Percentiles rank a stretch among this genome's conserved stretches.
These are phyloP conservation scores for Cinclus cinclus DNA, from an alignment of 2,113 vertebrate species.

Conservation along the genomic window DNA sequence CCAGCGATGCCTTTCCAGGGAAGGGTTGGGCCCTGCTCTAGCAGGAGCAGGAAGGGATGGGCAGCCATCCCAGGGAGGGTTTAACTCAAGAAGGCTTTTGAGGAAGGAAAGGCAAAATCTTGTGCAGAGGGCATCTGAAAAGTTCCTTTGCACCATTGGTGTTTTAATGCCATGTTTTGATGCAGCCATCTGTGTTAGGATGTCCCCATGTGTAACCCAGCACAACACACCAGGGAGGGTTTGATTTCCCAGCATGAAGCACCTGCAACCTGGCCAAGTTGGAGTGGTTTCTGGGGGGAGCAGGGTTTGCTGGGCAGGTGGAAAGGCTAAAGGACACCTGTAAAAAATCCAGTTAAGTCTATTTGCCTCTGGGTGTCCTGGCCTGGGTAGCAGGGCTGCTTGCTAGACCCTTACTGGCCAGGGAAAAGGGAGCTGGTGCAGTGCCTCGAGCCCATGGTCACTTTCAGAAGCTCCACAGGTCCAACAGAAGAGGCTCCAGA, in stretches of 20 bases:
- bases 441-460: background rate
- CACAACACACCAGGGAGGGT: background rate
- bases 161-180: background rate
- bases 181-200: background rate
- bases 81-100: background rate
- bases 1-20: background rate
- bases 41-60: fast-evolving
- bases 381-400: background rate
- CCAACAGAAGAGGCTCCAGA: background rate
- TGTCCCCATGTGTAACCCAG: background rate
- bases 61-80: background rate
- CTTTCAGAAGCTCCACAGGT: background rate
- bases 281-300: background rate
- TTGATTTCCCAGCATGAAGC: background rate
- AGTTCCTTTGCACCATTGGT: background rate
- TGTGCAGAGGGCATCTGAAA: background rate
- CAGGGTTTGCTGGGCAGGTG: background rate
- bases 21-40: background rate
- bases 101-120: background rate
- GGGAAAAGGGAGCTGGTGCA: background rate
- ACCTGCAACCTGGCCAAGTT: background rate
- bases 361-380: background rate
- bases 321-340: background rate
- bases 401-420: background rate
- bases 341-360: fast-evolving